A percentile compares a stretch with the other conserved stretches of the same genome.
Conservation (phyloP, 2,113 vertebrate species). For the Takifugu flavidus region DNA sequence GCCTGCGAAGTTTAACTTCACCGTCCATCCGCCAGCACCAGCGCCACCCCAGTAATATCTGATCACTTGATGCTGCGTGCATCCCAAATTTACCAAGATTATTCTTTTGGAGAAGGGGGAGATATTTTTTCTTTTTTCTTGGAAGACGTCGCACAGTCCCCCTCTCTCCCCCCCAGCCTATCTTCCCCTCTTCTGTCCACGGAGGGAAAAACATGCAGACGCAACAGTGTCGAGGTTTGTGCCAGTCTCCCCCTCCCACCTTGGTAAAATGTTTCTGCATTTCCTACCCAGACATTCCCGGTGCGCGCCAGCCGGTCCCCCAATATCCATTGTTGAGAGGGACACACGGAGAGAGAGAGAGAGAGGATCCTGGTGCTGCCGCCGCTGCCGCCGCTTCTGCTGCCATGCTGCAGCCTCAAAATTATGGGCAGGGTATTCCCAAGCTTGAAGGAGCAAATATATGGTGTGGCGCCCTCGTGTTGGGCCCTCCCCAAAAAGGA, state of each 20-base stretch:
- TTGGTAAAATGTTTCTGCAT: slow-evolving; percentile 23
- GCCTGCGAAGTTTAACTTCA: slow-evolving; percentile 66
- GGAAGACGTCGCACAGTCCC: slow-evolving; percentile 49
- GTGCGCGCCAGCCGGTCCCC: slow-evolving; percentile 43
- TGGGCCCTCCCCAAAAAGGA: slow-evolving; percentile 73
- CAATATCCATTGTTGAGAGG: slow-evolving; percentile 45
- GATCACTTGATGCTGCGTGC: slow-evolving; percentile 52
- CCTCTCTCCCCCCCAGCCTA: slow-evolving; percentile 18
- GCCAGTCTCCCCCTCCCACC: slow-evolving; percentile 24
- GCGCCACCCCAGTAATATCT: slow-evolving; percentile 49
- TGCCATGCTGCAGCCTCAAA: slow-evolving; percentile 44
- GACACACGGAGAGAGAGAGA: background rate
- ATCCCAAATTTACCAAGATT: slow-evolving; percentile 61
- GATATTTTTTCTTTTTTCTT: slow-evolving; percentile 27
- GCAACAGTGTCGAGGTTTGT: slow-evolving; percentile 67
- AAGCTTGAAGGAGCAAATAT: slow-evolving; percentile 70
- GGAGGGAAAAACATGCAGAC: slow-evolving; percentile 47
- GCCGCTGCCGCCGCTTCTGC: background rate
- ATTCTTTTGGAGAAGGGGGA: slow-evolving; percentile 54
- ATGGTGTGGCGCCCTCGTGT: slow-evolving; percentile 62
- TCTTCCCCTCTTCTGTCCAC: slow-evolving; percentile 26
- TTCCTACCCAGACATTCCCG: slow-evolving; percentile 40
- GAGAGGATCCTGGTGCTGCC: slow-evolving; percentile 11
- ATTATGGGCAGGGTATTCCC: slow-evolving; percentile 58
- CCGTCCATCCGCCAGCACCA: slow-evolving; percentile 39